Evolutionary conservation across 92 coral and sea anemone genomes (phyloP), one percentile per base, ranked within the genome.

Genomic region (Parazoanthus swiftii): DNA sequence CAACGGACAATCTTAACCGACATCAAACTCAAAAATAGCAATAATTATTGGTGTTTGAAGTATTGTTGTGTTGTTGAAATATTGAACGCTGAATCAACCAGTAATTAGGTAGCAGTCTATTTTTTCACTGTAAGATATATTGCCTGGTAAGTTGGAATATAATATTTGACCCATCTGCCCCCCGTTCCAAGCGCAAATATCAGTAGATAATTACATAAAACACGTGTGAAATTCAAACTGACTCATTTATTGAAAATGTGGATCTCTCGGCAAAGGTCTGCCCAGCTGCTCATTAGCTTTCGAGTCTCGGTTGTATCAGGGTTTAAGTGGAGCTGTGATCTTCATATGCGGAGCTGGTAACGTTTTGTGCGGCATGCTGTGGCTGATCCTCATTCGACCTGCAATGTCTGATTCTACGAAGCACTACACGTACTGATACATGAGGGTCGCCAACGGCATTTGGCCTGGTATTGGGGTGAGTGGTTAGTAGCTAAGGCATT

Each of bases 311-410:
- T 75, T 8, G 79, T 75, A 6, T 75, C 79, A 25, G 79, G 79
- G 4, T 4, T 75, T 23, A 14, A 14, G 25, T 16, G 79, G 79
- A 37, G 79, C 79, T 1, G 50, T 39, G 51, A 18, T 75, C 26
- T 75, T 44, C 26, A 75, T 75, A 36, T 75, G 79, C n/a, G 79
- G 79, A 16, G 51, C 50, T 75, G 79, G 79, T 18, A 36, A n/a
- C 10, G 79, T 38, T 23, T 16, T 75, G 13, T 39, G 79, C 39
- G 79, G 79, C 51, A 23, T 8, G 21, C 51, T 75, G 26, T 75
- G 79, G 79, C 23, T 75, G 51, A 75, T 75, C 33, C 79, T 38
- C 5, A 39, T 75, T 8, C 79, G 9, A 16, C 79, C 79, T 75
- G 79, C 79, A 14, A 37, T 38, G 54, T 18, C 46, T 18, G 79